Base-by-base conservation (phyloP, 1,140 invertebrate species). In the Patella vulgata region DNA sequence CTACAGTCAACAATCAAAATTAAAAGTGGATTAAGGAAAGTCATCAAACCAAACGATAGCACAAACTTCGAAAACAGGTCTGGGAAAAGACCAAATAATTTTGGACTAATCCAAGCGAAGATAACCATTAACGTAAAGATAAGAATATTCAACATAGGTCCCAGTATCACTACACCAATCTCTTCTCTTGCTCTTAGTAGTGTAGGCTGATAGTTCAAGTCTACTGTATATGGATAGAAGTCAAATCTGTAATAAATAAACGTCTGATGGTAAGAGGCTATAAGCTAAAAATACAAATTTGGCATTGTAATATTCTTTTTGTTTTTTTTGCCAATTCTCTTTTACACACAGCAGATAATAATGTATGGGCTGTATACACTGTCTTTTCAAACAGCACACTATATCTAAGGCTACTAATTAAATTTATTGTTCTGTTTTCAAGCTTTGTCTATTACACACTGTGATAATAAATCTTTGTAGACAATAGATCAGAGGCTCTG, bases 21-120 rank as follows among this genome's bases (percentile, higher is more conserved):
- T 9, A 79, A 59, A 1, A 80, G 30, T 1, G 79, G 78, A 44
- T 82, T 75, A 12, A 82, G 58, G 43, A 81, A 71, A 0, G 81
- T 74, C 30, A 71, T 59, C 19, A 82, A 68, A 27, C 81, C 81
- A 43, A 69, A 80, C 0, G 66, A 63, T 25, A 81, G 64, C 2
- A 79, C 61, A 56, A 82, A 78, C 68, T 82, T 82, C 56, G 77
- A 81, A 19, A 69, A 72, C 28, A 82, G 58, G 60, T 81, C 77
- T 9, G 81, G 81, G 43, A 82, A 75, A 1, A 66, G 21, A 27
- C 68, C 70, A 42, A 79, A 63, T 14, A 81, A 48, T 43, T 68
- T 71, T 44, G 78, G 79, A 19, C 47, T 51, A n/a, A 78, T 21
- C 66, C 67, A 75, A 40, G 66, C 69, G 3, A 81, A 50, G 12